A percentile compares a stretch with the other conserved stretches of the same genome.
Conservation (phyloP, 1,140 invertebrate species). For the Zaprionus taronus region DNA sequence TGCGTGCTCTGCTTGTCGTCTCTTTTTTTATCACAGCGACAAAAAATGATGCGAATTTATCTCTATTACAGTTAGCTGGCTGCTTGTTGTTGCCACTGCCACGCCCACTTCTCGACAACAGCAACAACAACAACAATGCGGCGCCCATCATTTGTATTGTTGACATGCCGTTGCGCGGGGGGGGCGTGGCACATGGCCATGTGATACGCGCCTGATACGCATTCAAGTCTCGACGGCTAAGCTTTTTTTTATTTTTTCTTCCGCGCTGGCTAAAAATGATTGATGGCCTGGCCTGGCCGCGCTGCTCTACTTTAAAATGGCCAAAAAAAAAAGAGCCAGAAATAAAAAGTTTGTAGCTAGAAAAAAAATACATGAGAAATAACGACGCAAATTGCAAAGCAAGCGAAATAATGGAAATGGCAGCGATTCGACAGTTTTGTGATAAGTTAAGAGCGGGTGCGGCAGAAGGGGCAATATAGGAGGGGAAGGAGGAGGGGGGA, state of each 20-base stretch:
- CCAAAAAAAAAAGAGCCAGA: constrained; percentile 29
- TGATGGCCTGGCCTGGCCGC: constrained; percentile 55
- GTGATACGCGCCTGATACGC: constrained; percentile 67
- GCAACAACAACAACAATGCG: constrained; percentile 21
- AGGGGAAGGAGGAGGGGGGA: no score
- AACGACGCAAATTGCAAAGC: constrained; percentile 53
- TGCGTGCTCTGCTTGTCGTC: constrained; percentile 36
- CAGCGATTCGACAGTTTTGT: constrained; percentile 34
- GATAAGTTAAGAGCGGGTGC: constrained; percentile 33
- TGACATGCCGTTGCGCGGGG: constrained; percentile 50
- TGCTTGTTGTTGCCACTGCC: constrained; percentile 13
- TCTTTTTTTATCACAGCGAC: constrained; percentile 64
- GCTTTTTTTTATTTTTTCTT: constrained; percentile 35
- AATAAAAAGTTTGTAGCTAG: background rate
- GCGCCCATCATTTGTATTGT: constrained; percentile 81
- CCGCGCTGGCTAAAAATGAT: constrained; percentile 66
- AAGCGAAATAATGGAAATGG: constrained; percentile 45
- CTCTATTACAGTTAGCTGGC: constrained; percentile 77
- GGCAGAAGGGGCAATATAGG: constrained; percentile 15
- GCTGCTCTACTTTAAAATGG: constrained; percentile 73
- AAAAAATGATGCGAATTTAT: constrained; percentile 82
- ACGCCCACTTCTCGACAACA: constrained; percentile 54
- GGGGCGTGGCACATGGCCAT: constrained; percentile 43
- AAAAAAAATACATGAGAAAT: constrained; percentile 35
- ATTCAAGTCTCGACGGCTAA: constrained; percentile 63